Evolutionary conservation across 1,140 invertebrate species (phyloP), one percentile per base, ranked within the genome.

Genomic region (Drosophila seguyi): DNA sequence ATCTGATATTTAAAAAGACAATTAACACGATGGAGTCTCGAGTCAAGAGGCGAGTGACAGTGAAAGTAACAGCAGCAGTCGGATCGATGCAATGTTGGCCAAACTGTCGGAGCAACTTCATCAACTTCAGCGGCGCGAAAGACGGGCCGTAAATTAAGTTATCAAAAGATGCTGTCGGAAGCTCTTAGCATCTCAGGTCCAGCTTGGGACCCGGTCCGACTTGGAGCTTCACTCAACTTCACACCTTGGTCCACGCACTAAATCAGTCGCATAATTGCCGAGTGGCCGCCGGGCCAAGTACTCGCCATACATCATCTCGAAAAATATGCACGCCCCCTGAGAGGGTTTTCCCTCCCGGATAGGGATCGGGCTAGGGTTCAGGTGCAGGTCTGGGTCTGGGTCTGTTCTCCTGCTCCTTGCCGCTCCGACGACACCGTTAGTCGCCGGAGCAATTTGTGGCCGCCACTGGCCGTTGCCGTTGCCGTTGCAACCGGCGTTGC

Each of bases 201-300:
- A 66, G 47, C 25, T 39, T 47, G 50, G 22, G 38, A 48, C 42
- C 39, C 55, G 14, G 38, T 55, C n/a, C 31, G 48, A 55, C 53
- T 57, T 56, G 59, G 55, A 18, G 62, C 75, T 80, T 88, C 79
- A 79, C 52, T 87, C 85, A 84, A 87, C 73, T 87, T 87, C 76
- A 84, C 84, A 87, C 84, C 84, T 47, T 27, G 50, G 48, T 69
- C 75, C 67, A 87, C 85, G 80, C 80, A 87, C 84, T 87, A 87
- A 87, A 87, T 87, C 84, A 87, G 84, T 84, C 85, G 85, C 84
- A 84, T 87, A 87, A 87, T 87, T 87, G 84, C 67, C 59, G 62
- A 39, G 66, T 47, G 56, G 42, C 44, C 31, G 61, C 68, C 63
- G 47, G 53, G 44, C 61, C 39, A 45, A 75, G 73, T 67, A 72